Evolutionary conservation across 23 tunicate species (phyloP).

Genomic region (Halocynthia roretzi): DNA sequence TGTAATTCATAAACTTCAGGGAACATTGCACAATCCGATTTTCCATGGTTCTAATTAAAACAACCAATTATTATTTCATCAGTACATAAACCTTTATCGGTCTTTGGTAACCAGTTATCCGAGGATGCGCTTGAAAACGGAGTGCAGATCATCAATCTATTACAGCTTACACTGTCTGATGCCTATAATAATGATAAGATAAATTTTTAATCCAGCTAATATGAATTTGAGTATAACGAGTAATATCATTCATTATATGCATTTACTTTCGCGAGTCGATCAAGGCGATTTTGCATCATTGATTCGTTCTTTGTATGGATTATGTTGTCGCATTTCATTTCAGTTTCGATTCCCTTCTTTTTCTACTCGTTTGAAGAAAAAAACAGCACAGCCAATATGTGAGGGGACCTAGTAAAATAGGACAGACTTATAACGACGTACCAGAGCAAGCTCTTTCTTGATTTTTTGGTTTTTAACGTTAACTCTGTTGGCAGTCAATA

Average conservation of each 20-base stretch:
- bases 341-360: slow-evolving; percentile 67
- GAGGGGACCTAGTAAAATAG: not conserved
- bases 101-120: not conserved
- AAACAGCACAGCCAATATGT: too few species aligned
- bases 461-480: slow-evolving; percentile 69
- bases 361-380: slow-evolving; percentile 22
- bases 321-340: slow-evolving; percentile 66
- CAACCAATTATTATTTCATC: too few species aligned
- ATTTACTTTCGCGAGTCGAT: slow-evolving; percentile 41
- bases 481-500: slow-evolving; percentile 61
- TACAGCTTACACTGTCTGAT: not conserved
- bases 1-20: too few species aligned
- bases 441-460: slow-evolving; percentile 53
- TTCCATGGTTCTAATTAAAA: too few species aligned
- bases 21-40: too few species aligned
- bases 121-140: slow-evolving; percentile 19
- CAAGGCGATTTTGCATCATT: slow-evolving; percentile 51
- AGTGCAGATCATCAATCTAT: not conserved
- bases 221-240: not conserved
- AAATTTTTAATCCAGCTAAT: too few species aligned
- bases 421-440: slow-evolving; percentile 10
- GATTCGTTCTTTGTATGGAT: slow-evolving; percentile 32
- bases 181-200: not conserved
- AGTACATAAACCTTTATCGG: too few species aligned
- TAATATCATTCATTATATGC: not conserved